phyloP scores from a whole-genome alignment of 2,888 invertebrate species.

The Diogma glabrata region DNA sequence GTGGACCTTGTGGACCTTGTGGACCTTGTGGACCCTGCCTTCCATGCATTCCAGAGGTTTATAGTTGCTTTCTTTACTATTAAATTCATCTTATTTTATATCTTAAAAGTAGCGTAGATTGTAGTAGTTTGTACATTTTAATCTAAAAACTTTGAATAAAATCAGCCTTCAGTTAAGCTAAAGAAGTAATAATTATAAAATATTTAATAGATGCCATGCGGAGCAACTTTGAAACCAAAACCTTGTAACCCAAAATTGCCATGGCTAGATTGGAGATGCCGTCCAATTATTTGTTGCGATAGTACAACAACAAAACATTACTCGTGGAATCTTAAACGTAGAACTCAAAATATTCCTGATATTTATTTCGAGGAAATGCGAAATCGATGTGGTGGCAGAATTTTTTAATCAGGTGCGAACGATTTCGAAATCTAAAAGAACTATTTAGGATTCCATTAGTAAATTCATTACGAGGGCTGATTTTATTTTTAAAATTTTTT shows the following conservation, averaged over 20 bases:
- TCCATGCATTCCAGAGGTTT: slow-evolving; percentile 15
- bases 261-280: slow-evolving; percentile 12
- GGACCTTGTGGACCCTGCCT: slow-evolving; percentile 20
- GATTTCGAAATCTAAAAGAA: too few species aligned
- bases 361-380: slow-evolving; percentile 12
- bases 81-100: neutral
- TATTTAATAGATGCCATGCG: slow-evolving; percentile 3
- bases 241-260: slow-evolving; percentile 8
- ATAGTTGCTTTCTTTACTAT: slow-evolving; percentile 3
- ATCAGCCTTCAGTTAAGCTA: neutral
- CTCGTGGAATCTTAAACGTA: slow-evolving; percentile 13
- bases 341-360: slow-evolving; percentile 11
- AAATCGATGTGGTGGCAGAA: slow-evolving; percentile 8
- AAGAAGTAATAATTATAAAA: neutral
- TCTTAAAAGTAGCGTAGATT: too few species aligned
- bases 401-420: slow-evolving; percentile 9
- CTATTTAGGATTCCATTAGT: too few species aligned
- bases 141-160: neutral
- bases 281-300: slow-evolving; percentile 11
- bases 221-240: neutral
- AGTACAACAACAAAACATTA: slow-evolving; percentile 12
- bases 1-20: slow-evolving; percentile 20
- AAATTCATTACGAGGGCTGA: too few species aligned
- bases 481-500: neutral
- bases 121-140: too few species aligned